phyloP scores from a whole-genome alignment of 2,113 vertebrate species.

The Gorsachius goisagi region DNA sequence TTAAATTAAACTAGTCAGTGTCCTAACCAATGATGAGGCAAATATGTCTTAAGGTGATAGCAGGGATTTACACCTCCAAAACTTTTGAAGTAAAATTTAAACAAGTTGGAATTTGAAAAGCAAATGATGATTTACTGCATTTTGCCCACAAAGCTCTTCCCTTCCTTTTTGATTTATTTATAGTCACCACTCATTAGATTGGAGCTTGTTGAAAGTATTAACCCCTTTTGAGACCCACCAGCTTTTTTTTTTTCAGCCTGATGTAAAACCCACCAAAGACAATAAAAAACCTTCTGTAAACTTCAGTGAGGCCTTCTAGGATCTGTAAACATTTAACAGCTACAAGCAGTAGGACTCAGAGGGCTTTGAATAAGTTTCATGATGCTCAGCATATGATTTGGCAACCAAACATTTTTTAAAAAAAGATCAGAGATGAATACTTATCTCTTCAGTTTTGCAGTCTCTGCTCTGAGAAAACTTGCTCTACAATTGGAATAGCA shows the following conservation, averaged over 20 bases:
- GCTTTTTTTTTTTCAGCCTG: neutral
- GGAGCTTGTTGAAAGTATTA: neutral
- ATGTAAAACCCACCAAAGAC: neutral
- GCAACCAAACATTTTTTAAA: neutral
- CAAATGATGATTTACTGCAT: neutral
- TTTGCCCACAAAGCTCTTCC: neutral
- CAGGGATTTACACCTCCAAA: neutral
- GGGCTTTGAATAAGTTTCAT: neutral
- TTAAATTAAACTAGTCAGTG: conserved; percentile 20
- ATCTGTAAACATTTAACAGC: neutral
- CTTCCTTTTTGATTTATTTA: neutral
- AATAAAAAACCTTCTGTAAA: neutral
- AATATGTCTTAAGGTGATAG: neutral
- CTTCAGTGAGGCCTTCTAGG: neutral
- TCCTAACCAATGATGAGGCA: neutral
- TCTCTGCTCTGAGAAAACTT: neutral
- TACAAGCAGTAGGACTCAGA: neutral
- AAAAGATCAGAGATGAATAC: neutral
- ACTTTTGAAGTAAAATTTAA: neutral
- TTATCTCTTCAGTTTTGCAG: neutral
- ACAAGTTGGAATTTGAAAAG: neutral
- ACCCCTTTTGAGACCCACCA: neutral
- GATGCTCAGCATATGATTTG: neutral
- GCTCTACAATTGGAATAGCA: neutral
- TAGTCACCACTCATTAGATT: neutral